phyloP scores from a whole-genome alignment of 2,888 invertebrate genomes.

The Metallyticus violacea region DNA sequence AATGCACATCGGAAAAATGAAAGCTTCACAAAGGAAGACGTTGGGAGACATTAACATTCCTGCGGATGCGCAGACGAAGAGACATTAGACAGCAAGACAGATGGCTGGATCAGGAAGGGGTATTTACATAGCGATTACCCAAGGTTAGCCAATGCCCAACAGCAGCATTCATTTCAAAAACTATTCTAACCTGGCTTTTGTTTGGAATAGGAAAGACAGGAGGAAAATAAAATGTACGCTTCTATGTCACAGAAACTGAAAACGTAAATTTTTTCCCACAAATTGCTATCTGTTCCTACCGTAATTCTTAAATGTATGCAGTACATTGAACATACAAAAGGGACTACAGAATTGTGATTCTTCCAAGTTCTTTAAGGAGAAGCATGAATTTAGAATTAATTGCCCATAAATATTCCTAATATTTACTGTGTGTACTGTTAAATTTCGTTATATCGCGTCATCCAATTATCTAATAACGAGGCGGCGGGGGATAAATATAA shows the following conservation, averaged over 20 bases:
- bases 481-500: too few species aligned
- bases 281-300: too few species aligned
- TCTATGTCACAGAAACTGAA: not conserved
- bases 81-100: not conserved
- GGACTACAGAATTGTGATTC: too few species aligned
- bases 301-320: too few species aligned
- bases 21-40: not conserved
- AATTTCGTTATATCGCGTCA: too few species aligned
- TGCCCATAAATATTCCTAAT: too few species aligned
- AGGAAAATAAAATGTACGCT: not conserved
- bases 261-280: too few species aligned
- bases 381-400: too few species aligned
- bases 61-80: not conserved
- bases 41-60: not conserved
- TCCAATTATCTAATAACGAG: too few species aligned
- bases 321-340: too few species aligned
- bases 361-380: too few species aligned
- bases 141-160: not conserved
- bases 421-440: too few species aligned
- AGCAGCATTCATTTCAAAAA: not conserved
- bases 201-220: not conserved
- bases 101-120: not conserved
- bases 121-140: not conserved
- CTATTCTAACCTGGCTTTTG: not conserved
- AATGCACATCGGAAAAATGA: not conserved